Evolutionary conservation across 2,888 invertebrate genomes (phyloP).

Genomic region (Suillia variegata): DNA sequence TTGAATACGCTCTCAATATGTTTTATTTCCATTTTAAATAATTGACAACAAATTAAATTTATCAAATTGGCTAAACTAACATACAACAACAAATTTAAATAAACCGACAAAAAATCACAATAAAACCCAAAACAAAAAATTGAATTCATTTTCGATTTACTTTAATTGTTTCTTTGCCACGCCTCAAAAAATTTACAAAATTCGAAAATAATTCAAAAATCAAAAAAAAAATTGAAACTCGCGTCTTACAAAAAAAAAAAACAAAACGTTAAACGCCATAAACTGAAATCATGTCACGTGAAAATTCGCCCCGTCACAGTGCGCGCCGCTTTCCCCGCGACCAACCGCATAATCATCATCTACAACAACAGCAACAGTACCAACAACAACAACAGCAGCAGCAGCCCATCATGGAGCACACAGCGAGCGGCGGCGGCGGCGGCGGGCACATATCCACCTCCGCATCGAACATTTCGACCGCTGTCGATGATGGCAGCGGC

Average conservation of each 20-base stretch:
- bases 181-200: neutral
- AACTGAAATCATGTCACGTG: constrained; percentile 50
- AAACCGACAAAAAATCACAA: no score
- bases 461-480: constrained; percentile 52
- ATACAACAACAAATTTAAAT: no score
- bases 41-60: no score
- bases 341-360: constrained; percentile 18
- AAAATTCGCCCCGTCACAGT: constrained; percentile 60
- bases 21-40: no score
- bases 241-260: constrained; percentile 13
- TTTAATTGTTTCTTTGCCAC: neutral
- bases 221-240: neutral
- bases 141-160: neutral
- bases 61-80: no score
- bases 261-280: no score
- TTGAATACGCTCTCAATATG: no score
- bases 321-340: constrained; percentile 40
- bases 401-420: constrained; percentile 51
- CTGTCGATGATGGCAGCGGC: constrained; percentile 46
- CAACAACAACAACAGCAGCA: constrained; percentile 40
- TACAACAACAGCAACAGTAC: constrained; percentile 30
- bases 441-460: constrained; percentile 47
- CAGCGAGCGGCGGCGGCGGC: constrained; percentile 11
- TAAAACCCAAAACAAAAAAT: no score
- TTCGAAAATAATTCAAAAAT: neutral